Conservation (phyloP, 1,140 invertebrate genomes). For the Euura saliciscinereae region DNA sequence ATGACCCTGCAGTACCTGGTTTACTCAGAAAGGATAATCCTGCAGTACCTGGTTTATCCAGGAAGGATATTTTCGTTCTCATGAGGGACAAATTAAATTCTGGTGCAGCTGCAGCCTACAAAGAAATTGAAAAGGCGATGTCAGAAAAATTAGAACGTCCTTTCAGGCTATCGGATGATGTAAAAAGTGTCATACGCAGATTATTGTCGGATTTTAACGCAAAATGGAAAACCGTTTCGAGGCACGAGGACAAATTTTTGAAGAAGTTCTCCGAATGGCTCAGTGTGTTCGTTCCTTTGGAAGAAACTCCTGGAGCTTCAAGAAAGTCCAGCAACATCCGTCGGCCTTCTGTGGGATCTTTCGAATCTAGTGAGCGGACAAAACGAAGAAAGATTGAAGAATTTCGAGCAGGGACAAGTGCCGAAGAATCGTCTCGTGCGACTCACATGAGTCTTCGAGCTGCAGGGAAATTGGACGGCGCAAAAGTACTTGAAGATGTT, state of each 20-base stretch:
- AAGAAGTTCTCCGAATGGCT: neutral
- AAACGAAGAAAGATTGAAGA: conserved; percentile 2
- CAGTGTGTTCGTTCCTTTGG: neutral
- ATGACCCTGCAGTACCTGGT: neutral
- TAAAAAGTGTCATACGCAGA: neutral
- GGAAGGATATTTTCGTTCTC: neutral
- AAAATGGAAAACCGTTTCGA: neutral
- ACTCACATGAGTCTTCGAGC: no score
- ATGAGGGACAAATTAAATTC: neutral
- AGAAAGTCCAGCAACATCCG: neutral
- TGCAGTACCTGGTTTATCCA: neutral
- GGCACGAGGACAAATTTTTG: neutral
- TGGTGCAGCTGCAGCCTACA: neutral
- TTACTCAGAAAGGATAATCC: neutral
- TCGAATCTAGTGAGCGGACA: neutral
- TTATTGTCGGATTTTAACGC: neutral
- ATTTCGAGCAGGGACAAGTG: neutral
- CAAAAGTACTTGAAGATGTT: conserved; percentile 20
- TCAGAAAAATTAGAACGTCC: neutral
- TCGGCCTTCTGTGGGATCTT: neutral
- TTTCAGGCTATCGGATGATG: neutral
- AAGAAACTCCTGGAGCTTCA: neutral
- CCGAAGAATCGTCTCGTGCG: conserved; percentile 8
- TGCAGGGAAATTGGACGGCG: conserved; percentile 4
- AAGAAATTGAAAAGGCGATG: neutral